Evolutionary conservation across 1,140 invertebrate species (phyloP), one percentile per base, ranked within the genome.

Genomic region (Drosophila cardini): DNA sequence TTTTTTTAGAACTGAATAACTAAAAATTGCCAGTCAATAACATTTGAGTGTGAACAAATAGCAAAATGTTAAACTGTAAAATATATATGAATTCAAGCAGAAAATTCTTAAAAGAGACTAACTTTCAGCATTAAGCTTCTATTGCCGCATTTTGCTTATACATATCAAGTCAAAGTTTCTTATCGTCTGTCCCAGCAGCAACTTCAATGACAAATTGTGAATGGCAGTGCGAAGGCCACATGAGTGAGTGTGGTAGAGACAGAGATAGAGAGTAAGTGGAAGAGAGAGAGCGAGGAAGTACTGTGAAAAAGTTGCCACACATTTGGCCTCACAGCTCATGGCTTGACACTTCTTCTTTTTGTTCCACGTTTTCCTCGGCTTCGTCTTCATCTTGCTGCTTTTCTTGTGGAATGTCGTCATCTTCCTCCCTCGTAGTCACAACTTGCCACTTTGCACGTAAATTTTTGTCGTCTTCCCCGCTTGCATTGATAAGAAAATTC

Each of bases 381-480:
- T 36, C 48, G 3, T 42, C 38, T 36, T 30, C 40, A 18, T 62
- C 45, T 34, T 68, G 15, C 21, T 21, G 45, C 9, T 36, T 10
- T 16, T 26, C 18, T 18, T 53, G 32, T n/a, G 45, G 15, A 26
- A 32, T 53, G 36, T 61, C 48, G 48, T 30, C 56, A 7, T 32
- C 34, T 32, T 42, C 61, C 18, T 5, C 56, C 32, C 46, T 38
- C 78, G 68, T 76, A 76, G 76, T 86, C 83, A 87, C 82, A 86
- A 86, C 82, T 86, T 86, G 82, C 82, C 82, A 86, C 82, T 87
- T 89, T 87, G 83, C 83, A 87, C 84, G 83, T 87, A 87, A 87
- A 79, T 87, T 87, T 87, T 76, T 74, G 84, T 71, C 83, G 76
- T 68, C 84, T 72, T 86, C 50, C 73, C 72, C 50, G 8, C 50